Percentiles rank a stretch among this genome's conserved stretches.
Evolutionary conservation across 2,113 vertebrate genomes (phyloP).

Genomic region (Aramus guarauna): DNA sequence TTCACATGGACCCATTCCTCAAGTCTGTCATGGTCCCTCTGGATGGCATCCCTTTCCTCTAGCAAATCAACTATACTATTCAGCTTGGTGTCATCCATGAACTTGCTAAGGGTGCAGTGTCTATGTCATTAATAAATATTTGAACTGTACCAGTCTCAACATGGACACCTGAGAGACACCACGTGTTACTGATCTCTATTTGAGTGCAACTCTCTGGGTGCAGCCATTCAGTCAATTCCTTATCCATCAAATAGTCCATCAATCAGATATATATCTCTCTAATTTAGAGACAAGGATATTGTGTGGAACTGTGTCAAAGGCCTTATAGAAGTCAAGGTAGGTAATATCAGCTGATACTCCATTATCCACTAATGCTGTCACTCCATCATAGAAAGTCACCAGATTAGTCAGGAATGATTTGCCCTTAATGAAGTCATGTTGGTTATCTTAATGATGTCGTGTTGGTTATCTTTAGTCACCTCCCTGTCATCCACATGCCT

Average conservation of each 20-base stretch:
- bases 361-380: neutral
- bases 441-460: neutral
- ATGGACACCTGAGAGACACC: neutral
- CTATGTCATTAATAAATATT: neutral
- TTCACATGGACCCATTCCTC: neutral
- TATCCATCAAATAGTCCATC: neutral
- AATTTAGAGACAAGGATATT: neutral
- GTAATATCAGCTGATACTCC: neutral
- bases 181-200: neutral
- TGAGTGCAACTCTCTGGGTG: neutral
- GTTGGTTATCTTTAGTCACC: neutral
- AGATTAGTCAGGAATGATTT: neutral
- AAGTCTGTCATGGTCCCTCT: neutral
- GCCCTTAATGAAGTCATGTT: neutral
- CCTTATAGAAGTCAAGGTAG: neutral
- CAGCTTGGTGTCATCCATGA: neutral
- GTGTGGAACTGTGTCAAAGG: neutral
- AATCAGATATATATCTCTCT: neutral
- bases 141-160: neutral
- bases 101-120: neutral
- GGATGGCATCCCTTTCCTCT: neutral
- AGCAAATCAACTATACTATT: too few relatives aligned
- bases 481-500: neutral
- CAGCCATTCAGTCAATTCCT: neutral
- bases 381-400: neutral